phyloP scores from a whole-genome alignment of 2,797 vertebrate genomes.

The Lindbergichthys nudifrons region DNA sequence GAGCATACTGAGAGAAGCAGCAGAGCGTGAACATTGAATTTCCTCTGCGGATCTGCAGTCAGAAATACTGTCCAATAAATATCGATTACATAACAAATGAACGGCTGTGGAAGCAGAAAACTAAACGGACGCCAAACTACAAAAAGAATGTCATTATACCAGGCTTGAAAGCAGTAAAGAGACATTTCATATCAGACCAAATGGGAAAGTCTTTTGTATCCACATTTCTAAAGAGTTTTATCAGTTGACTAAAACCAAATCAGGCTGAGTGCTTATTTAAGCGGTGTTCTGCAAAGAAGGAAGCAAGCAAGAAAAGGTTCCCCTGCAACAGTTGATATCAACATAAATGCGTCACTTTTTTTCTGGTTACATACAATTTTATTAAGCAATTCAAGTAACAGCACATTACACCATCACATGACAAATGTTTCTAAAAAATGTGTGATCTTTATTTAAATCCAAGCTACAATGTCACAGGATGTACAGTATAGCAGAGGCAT shows the following conservation, averaged over 20 bases:
- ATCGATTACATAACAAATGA: background rate
- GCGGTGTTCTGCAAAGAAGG: background rate
- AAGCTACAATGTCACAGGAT: conserved; percentile 72
- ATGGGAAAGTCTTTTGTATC: background rate
- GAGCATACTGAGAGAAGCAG: conserved; percentile 49
- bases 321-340: background rate
- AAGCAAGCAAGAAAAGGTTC: conserved; percentile 22
- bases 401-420: background rate
- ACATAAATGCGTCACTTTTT: background rate
- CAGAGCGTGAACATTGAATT: conserved; percentile 54
- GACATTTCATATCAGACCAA: too few species aligned
- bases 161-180: background rate
- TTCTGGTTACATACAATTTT: background rate
- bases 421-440: conserved; percentile 64
- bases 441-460: conserved; percentile 85
- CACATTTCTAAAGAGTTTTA: background rate
- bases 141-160: background rate
- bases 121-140: too few species aligned
- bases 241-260: conserved; percentile 16
- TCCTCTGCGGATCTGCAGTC: conserved; percentile 21
- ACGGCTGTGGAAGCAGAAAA: background rate
- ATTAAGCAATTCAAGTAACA: background rate
- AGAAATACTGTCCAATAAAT: conserved; percentile 4
- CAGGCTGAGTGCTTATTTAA: background rate
- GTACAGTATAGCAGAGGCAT: conserved; percentile 68